Conservation (phyloP, 2,888 invertebrate species). For the Ophion costatus region DNA sequence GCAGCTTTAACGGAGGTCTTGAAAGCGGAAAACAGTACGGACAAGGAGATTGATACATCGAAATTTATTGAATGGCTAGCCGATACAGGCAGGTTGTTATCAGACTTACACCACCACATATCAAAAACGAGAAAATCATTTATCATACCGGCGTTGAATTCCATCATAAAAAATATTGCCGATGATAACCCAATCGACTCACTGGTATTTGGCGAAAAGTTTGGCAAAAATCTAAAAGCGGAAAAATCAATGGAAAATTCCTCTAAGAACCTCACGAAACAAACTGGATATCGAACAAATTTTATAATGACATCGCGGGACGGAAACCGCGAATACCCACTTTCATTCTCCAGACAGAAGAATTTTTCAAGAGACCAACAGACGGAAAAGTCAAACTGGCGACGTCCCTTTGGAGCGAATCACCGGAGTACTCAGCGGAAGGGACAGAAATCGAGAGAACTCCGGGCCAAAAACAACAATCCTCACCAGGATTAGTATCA, state of each 20-base stretch:
- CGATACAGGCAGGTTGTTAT: conserved; percentile 44
- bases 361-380: too few relatives aligned
- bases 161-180: conserved; percentile 55
- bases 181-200: conserved; percentile 2
- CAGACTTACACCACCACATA: conserved; percentile 53
- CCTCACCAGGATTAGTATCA: too few relatives aligned
- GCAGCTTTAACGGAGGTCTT: conserved; percentile 55
- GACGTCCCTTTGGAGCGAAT: too few relatives aligned
- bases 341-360: too few relatives aligned
- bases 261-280: neutral
- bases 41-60: neutral
- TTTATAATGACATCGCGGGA: too few relatives aligned
- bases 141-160: conserved; percentile 50
- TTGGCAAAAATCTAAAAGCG: conserved; percentile 31
- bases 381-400: too few relatives aligned
- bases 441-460: too few relatives aligned
- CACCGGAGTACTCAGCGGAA: too few relatives aligned
- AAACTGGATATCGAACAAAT: too few relatives aligned
- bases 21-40: conserved; percentile 26
- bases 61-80: conserved; percentile 52
- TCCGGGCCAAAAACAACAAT: too few relatives aligned
- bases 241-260: conserved; percentile 5
- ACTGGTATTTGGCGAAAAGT: conserved; percentile 38
- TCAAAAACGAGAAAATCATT: conserved; percentile 52
- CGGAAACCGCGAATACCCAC: too few relatives aligned